Evolutionary conservation across 2,797 vertebrate genomes (phyloP), one percentile per base, ranked within the genome.

Genomic region (Schizothorax lantsangensis): DNA sequence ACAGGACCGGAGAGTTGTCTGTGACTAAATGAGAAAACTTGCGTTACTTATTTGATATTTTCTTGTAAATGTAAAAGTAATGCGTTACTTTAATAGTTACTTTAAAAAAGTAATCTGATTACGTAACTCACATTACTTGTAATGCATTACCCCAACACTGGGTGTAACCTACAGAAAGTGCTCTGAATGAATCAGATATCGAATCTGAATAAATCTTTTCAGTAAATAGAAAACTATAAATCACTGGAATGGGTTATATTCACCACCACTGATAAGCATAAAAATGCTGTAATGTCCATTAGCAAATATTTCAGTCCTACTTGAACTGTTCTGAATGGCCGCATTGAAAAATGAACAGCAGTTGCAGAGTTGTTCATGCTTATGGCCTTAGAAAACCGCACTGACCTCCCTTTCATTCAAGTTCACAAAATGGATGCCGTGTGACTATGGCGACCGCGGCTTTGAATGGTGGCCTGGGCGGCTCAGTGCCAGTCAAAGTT

Each of bases 351-450:
- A 59, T 14, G 2, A 40, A 30, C n/a, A 43, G 66, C 8, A 0
- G 1, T 73, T 57, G 52, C n/a, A 0, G 21, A 84, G 40, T 64
- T 75, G 7, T 45, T 84, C 3, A 1, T 15, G 36, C 45, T 47
- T 74, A 74, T n/a, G 54, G 54, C 54, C 59, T 77, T 52, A 54
- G 45, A 84, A 84, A 84, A 40, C 23, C 47, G 7, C 12, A 10
- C 49, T 85, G 64, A 59, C 84, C 59, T 84, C 43, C 30, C 38
- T 71, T 17, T 59, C 3, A 59, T 71, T 45, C 52, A 59, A 23
- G 38, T 47, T 85, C 78, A 45, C 38, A 72, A 62, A 80, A 85
- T 80, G 49, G 52, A 36, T 59, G 23, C 45, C 11, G 4, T 69
- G 59, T 78, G 74, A 54, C 83, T 49, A 68, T 77, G 83, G 73